A percentile compares a stretch with the other conserved stretches of the same genome.
These are phyloP conservation scores for Drosophila kikkawai DNA, from an alignment of 1,140 invertebrate species.

Conservation along the genomic window DNA sequence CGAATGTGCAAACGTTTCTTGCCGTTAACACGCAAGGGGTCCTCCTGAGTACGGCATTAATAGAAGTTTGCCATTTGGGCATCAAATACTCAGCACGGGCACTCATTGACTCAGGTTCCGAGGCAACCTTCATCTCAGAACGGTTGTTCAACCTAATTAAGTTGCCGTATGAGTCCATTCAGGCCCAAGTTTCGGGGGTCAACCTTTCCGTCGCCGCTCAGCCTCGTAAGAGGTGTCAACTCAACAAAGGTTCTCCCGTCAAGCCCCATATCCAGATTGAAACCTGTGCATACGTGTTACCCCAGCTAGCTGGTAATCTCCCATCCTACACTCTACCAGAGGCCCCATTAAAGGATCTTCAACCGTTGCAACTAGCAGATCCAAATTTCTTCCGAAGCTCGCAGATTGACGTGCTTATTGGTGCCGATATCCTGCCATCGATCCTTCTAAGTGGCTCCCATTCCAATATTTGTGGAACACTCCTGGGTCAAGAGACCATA, in stretches of 20 bases:
- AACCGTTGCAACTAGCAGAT: too few relatives aligned
- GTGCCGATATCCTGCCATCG: not conserved
- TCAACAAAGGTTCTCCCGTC: too few relatives aligned
- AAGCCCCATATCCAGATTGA: too few relatives aligned
- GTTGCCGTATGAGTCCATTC: not conserved
- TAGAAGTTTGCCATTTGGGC: not conserved
- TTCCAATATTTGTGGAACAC: not conserved
- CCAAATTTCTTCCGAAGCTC: too few relatives aligned
- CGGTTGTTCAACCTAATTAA: not conserved
- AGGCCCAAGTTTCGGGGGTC: not conserved
- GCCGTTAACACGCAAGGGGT: too few relatives aligned
- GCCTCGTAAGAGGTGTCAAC: too few relatives aligned
- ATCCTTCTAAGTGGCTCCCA: not conserved
- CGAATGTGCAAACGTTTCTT: too few relatives aligned
- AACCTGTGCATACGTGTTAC: not conserved
- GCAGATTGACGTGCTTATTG: too few relatives aligned
- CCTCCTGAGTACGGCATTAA: too few relatives aligned
- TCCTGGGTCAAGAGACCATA: not conserved
- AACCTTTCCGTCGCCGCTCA: too few relatives aligned
- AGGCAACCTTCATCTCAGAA: not conserved
- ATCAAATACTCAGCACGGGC: not conserved
- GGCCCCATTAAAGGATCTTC: not conserved
- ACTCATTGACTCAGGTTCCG: not conserved
- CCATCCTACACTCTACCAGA: not conserved
- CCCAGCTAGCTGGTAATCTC: not conserved